phyloP scores from a whole-genome alignment of 2,113 vertebrate genomes.

The Accipiter virgatus region DNA sequence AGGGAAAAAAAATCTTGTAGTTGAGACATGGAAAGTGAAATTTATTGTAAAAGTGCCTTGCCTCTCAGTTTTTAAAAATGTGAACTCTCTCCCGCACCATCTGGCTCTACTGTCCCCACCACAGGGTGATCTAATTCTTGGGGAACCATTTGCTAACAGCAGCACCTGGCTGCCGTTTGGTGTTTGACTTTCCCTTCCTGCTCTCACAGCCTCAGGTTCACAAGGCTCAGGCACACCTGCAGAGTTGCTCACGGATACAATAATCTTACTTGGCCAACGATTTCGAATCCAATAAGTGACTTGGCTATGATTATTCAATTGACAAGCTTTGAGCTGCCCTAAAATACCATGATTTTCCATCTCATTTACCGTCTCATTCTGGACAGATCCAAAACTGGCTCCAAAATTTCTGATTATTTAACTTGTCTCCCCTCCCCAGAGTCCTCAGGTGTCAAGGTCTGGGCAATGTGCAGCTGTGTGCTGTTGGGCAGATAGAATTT shows the following conservation, averaged over 20 bases:
- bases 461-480: no score
- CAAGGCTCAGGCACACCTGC: neutral
- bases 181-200: slow-evolving; percentile 13
- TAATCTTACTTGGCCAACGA: neutral
- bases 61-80: neutral
- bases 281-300: neutral
- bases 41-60: neutral
- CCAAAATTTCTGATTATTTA: neutral
- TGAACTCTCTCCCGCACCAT: neutral
- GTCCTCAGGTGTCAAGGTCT: neutral
- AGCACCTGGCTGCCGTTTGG: slow-evolving; percentile 29
- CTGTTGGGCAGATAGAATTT: neutral
- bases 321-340: neutral
- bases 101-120: neutral
- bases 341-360: neutral
- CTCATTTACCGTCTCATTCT: neutral
- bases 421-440: neutral
- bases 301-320: neutral
- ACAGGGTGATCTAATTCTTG: neutral
- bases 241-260: neutral
- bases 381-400: neutral
- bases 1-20: accelerated
- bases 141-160: slow-evolving; percentile 24
- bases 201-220: neutral
- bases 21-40: neutral